phyloP scores from a whole-genome alignment of 37 sponge, comb jelly and placozoan species.

The Mnemiopsis leidyi region DNA sequence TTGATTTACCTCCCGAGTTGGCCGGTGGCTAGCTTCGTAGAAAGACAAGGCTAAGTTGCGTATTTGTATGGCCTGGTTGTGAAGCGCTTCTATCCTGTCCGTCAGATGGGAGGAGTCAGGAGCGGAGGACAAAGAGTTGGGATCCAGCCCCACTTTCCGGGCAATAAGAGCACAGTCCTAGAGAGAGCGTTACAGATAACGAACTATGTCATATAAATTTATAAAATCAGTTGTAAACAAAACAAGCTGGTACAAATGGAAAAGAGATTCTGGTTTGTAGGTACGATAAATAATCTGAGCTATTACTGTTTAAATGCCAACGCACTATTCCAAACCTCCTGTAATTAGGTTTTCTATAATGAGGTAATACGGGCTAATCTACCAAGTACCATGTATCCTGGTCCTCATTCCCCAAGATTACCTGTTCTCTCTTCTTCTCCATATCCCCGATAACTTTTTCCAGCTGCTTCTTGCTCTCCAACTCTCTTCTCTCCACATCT shows the following conservation, averaged over 20 bases:
- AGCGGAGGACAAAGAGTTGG: not conserved
- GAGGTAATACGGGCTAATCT: too few species aligned
- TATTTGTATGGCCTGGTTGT: slow-evolving; percentile 47
- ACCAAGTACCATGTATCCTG: not conserved
- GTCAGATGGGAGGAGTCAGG: slow-evolving; percentile 25
- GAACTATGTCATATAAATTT: too few species aligned
- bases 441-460: slow-evolving; percentile 36
- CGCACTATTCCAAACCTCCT: too few species aligned
- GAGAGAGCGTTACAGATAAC: too few species aligned
- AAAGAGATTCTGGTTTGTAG: too few species aligned
- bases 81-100: slow-evolving; percentile 52
- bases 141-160: not conserved
- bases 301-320: too few species aligned
- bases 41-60: slow-evolving; percentile 13
- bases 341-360: too few species aligned
- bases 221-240: too few species aligned
- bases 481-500: slow-evolving; percentile 1
- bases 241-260: too few species aligned
- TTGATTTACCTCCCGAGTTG: slow-evolving; percentile 49
- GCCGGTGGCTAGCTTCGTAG: slow-evolving; percentile 47
- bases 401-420: too few species aligned
- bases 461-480: slow-evolving; percentile 18
- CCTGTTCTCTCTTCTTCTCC: slow-evolving; percentile 60
- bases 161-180: not conserved
- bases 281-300: too few species aligned